Evolutionary conservation across 2,888 invertebrate genomes (phyloP), one percentile per base, ranked within the genome.

Genomic region (Agonum fuliginosum): DNA sequence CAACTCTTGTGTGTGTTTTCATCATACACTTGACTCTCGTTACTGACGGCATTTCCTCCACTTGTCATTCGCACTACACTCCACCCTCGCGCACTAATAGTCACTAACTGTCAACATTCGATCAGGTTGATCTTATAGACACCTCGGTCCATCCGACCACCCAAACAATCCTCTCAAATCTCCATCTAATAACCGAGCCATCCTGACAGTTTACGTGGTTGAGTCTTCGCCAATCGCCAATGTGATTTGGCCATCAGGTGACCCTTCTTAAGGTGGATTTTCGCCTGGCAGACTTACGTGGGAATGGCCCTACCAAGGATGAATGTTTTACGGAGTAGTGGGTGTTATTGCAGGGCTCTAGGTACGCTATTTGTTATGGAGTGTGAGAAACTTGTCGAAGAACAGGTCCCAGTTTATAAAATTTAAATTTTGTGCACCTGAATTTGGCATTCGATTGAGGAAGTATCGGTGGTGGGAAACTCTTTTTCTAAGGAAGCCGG

Each of bases 361-460:
- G 58, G 58, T 62, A 62, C 58, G 12, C 67, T 41, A 67, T 67
- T 67, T 46, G 46, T 46, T 30, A 10, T 30, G 20, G 5, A 62
- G 34, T 46, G 70, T 70, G 70, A 70, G 70, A 70, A 70, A 46
- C 19, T 70, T 46, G n/a, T 22, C 12, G 5, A 24, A 46, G 22
- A 2, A n/a, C 5, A 70, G 17, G 27, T 77, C 77, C 12, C 77
- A 77, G 77, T 77, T 76, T 77, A 70, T 77, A 77, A 77, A 77
- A 77, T 77, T 69, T 37, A 58, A 77, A 77, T 77, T 77, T 77
- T 77, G 19, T 34, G 30, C 74, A 70, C 54, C 58, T 58, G 30
- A 69, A 30, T 12, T 20, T 43, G 3, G 3, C n/a, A n/a, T n/a
- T n/a, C n/a, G n/a, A 24, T 67, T 34, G 30, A 30, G 20, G 65